phyloP scores from a whole-genome alignment of 2,113 vertebrate genomes.

The Megatriorchis doriae region DNA sequence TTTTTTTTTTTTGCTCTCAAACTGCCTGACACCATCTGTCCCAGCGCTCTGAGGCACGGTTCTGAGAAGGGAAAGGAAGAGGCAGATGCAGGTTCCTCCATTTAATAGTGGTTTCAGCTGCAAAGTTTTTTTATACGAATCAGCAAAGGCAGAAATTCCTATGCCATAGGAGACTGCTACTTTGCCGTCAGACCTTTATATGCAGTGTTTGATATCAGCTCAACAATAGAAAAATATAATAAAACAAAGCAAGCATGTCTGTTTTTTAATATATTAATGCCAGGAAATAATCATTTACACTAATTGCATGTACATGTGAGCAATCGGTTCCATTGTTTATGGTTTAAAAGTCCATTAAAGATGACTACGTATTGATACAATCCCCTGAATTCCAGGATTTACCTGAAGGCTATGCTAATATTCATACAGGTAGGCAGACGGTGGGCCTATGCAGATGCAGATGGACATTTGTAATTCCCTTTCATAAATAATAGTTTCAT shows the following conservation, averaged over 20 bases:
- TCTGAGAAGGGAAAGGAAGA: neutral
- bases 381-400: neutral
- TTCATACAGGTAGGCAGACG: neutral
- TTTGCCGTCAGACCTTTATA: neutral
- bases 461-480: neutral
- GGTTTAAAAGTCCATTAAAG: neutral
- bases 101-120: rapidly evolving
- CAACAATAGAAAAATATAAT: neutral
- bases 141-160: neutral
- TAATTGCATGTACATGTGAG: neutral
- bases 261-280: neutral
- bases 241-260: neutral
- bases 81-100: neutral
- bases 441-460: neutral
- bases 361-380: rapidly evolving
- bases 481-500: neutral
- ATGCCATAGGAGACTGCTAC: neutral
- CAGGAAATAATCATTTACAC: neutral
- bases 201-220: neutral
- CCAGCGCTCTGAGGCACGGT: neutral
- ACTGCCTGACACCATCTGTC: neutral
- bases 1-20: neutral
- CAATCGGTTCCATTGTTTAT: neutral
- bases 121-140: neutral
- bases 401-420: neutral